Conservation (phyloP, 2,797 vertebrate species). For the Macropus fuliginosus region DNA sequence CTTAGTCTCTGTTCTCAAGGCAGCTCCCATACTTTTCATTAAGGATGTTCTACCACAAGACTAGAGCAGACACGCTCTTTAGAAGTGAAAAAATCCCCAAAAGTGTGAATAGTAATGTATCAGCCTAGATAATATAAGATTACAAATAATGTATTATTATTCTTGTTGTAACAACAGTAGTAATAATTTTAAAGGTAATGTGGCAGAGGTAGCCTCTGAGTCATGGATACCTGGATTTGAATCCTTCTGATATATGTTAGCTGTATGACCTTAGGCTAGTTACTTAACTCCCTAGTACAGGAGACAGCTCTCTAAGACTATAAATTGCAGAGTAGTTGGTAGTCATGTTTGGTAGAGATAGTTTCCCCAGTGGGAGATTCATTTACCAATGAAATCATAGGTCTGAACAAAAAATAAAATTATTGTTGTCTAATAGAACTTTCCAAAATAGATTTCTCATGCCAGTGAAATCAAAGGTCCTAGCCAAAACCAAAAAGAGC, state of each 20-base stretch:
- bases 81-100: not conserved
- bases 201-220: not conserved
- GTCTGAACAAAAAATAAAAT: not conserved
- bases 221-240: not conserved
- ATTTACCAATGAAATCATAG: not conserved
- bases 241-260: not conserved
- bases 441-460: not conserved
- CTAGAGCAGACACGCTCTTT: not conserved
- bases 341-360: not conserved
- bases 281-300: not conserved
- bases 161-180: not conserved
- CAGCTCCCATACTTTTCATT: not conserved
- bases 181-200: not conserved
- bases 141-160: not conserved
- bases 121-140: not conserved
- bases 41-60: not conserved
- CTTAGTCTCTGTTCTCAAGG: not conserved
- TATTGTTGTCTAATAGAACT: not conserved
- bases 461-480: not conserved
- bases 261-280: not conserved
- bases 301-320: not conserved
- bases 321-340: not conserved
- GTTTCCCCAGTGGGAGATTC: not conserved
- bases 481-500: not conserved
- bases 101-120: not conserved